Base-by-base conservation (phyloP, 2,888 invertebrate genomes). In the Yponomeuta malinellus region DNA sequence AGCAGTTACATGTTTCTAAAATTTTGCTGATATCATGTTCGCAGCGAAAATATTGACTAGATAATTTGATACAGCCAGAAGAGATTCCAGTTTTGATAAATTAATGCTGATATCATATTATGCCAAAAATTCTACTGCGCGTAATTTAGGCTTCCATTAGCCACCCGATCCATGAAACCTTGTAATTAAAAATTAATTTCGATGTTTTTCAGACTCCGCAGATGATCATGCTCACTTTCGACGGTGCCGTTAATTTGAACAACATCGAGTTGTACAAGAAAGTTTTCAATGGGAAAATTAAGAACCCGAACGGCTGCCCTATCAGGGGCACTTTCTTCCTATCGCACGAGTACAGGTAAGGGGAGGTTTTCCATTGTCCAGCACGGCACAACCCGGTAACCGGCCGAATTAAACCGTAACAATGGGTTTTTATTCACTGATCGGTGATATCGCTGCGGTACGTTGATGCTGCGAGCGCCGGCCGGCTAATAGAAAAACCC, bases 321-420 rank as follows among this genome's bases (percentile, higher is more conserved):
- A 95, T 98, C 75, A 95, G 94, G 76, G 98, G 97, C 73, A 98
- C 98, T 5, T 98, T 98, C 93, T 98, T 98, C 92, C 93, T 98
- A 74, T 96, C 98, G 8, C 98, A 98, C 84, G 95, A 96, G 83
- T 96, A 96, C 91, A 94, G 94, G 94, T 94, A 87, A 59, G 52
- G 15, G 52, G 52, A 15, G 5, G 1, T 59, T 59, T 43, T 43
- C 43, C 43, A 43, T 43, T 43, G 43, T 5, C 8, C 43, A 43
- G 9, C 6, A 8, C 9, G 9, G 43, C 43, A 43, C 43, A 43
- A 43, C 9, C 8, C 8, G 43, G 43, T 43, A 43, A 8, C 43
- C 43, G 43, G 43, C 43, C 43, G 43, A 43, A 43, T 37, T 0
- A 37, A 37, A 37, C 33, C 5, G 33, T 37, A 23, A 0, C 23